A percentile compares a stretch with the other conserved stretches of the same genome.
Conservation (phyloP, 2,797 vertebrate species). For the Kryptopterus vitreolus region DNA sequence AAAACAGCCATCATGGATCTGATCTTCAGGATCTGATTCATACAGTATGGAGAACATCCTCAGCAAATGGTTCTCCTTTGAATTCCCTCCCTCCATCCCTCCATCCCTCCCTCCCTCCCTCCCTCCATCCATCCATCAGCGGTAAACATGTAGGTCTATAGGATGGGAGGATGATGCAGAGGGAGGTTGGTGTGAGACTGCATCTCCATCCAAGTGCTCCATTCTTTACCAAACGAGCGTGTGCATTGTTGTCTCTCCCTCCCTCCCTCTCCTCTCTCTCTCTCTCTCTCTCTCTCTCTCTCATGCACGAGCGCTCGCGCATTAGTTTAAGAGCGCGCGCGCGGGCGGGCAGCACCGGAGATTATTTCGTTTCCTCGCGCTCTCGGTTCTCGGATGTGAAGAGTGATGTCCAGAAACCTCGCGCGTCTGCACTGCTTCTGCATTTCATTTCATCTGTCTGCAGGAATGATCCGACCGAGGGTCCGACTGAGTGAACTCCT, state of each 20-base stretch:
- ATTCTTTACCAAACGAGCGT: neutral
- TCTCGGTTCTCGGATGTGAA: conserved; percentile 8
- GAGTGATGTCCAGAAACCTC: neutral
- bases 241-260: neutral
- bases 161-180: no score
- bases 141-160: no score
- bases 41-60: no score
- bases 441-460: neutral
- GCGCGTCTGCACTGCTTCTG: neutral
- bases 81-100: no score
- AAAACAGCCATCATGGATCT: no score
- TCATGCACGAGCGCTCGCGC: conserved; percentile 3
- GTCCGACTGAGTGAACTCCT: conserved; percentile 6
- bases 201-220: neutral
- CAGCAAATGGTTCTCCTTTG: no score
- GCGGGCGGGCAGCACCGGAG: neutral
- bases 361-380: conserved; percentile 11
- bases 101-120: no score
- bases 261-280: neutral
- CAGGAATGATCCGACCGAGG: neutral
- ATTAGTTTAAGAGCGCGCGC: conserved; percentile 28
- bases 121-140: no score
- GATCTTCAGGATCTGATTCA: no score
- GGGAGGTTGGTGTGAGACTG: neutral
- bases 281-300: neutral